Percentiles rank a stretch among this genome's conserved stretches.
Conservation (phyloP, 2,113 vertebrate species). For the Pholis gunnellus region DNA sequence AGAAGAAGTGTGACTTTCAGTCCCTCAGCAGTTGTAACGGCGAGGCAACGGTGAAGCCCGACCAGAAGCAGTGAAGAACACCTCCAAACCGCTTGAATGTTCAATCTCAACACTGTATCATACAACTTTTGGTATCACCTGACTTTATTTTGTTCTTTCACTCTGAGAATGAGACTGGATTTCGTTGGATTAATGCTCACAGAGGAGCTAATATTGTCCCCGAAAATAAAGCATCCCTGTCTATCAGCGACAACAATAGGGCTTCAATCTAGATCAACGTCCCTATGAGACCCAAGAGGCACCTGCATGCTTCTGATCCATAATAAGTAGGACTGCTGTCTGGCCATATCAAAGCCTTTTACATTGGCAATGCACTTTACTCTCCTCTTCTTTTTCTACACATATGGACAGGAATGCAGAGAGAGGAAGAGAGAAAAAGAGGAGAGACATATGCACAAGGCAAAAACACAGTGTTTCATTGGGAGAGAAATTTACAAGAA, state of each 20-base stretch:
- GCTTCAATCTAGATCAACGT: slow-evolving; percentile 55
- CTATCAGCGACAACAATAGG: slow-evolving; percentile 53
- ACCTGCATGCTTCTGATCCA: slow-evolving; percentile 79
- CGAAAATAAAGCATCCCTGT: slow-evolving; percentile 37
- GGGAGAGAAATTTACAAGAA: slow-evolving; percentile 77
- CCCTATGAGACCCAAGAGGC: slow-evolving; percentile 61
- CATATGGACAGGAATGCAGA: slow-evolving; percentile 54
- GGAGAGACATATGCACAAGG: slow-evolving; percentile 82
- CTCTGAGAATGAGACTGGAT: slow-evolving; percentile 61
- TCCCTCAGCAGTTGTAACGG: slow-evolving; percentile 26
- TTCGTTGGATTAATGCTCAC: slow-evolving; percentile 55
- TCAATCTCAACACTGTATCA: slow-evolving; percentile 62
- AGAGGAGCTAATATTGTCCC: slow-evolving; percentile 24
- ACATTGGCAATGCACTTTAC: slow-evolving; percentile 84
- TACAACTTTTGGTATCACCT: slow-evolving; percentile 50
- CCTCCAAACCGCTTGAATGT: slow-evolving; percentile 50
- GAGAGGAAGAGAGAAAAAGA: slow-evolving; percentile 52
- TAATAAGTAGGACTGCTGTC: slow-evolving; percentile 63
- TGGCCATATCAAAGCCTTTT: slow-evolving; percentile 73
- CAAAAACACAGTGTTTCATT: slow-evolving; percentile 76
- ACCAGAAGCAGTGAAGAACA: slow-evolving; percentile 51
- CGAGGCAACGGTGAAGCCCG: slow-evolving; percentile 31
- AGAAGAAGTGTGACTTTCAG: slow-evolving; percentile 34
- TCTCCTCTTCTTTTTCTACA: slow-evolving; percentile 76
- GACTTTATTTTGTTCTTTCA: slow-evolving; percentile 63